Evolutionary conservation across 2,888 invertebrate species (phyloP).

Genomic region (Amitus sp.): DNA sequence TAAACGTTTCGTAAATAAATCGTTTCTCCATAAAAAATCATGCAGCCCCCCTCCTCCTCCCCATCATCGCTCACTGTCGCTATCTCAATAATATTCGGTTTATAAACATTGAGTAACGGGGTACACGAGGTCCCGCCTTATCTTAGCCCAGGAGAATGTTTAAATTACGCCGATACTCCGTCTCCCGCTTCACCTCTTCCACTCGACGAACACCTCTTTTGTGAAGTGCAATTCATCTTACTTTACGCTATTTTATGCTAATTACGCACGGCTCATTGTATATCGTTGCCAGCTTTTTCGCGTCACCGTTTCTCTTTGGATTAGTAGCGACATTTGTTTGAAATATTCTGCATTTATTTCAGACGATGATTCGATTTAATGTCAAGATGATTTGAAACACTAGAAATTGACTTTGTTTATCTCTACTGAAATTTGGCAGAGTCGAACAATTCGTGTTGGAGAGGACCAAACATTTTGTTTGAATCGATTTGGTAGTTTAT

Average conservation of each 20-base stretch:
- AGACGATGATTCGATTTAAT: no score
- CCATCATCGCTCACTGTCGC: conserved; percentile 61
- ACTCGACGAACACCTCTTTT: conserved; percentile 9
- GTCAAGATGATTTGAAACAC: no score
- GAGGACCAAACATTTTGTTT: no score
- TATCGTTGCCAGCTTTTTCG: conserved; percentile 11
- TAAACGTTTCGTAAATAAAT: conserved; percentile 65
- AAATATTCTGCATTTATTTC: no score
- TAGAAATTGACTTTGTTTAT: no score
- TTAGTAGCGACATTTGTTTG: no score
- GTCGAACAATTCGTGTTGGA: no score
- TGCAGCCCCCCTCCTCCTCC: conserved; percentile 30
- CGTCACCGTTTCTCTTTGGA: no score
- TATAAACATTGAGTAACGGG: conserved; percentile 57
- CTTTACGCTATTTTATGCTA: conserved; percentile 17
- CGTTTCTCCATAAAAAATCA: conserved; percentile 63
- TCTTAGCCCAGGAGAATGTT: conserved; percentile 11
- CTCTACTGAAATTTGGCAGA: no score
- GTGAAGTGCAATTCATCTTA: conserved; percentile 22
- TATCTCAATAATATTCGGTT: conserved; percentile 63
- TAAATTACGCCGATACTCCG: conserved; percentile 22
- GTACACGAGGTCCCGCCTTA: conserved; percentile 6
- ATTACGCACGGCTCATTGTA: conserved; percentile 11
- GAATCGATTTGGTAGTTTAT: no score
- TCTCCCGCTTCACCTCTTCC: conserved; percentile 3